A percentile compares a stretch with the other conserved stretches of the same genome.
These are phyloP conservation scores for Sycophila sp. DNA, from an alignment of 1,140 invertebrate genomes.

Conservation along the genomic window DNA sequence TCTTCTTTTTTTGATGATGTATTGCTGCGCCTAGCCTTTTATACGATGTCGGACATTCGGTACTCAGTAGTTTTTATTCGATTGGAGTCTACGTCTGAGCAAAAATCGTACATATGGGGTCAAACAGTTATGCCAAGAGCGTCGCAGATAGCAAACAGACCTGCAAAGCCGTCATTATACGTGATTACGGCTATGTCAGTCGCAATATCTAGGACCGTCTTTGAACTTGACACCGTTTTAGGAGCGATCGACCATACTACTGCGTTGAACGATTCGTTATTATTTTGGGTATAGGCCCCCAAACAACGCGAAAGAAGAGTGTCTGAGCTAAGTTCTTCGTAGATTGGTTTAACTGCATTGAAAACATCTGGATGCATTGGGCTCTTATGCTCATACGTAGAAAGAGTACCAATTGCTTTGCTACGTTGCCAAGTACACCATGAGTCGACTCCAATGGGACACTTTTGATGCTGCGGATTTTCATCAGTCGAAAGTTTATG, in stretches of 20 bases:
- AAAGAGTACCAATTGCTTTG: background rate
- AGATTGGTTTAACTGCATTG: background rate
- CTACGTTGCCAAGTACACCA: slow-evolving; percentile 25
- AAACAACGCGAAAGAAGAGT: slow-evolving; percentile 37
- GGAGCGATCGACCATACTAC: background rate
- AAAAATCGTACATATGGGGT: too few species aligned
- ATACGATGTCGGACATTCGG: too few species aligned
- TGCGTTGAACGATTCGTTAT: slow-evolving; percentile 36
- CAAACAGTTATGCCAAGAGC: too few species aligned
- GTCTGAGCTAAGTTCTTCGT: slow-evolving; percentile 20
- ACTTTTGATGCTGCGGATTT: slow-evolving; percentile 42
- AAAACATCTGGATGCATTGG: background rate
- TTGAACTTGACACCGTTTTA: too few species aligned
- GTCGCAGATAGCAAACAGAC: too few species aligned
- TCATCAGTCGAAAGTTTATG: slow-evolving; percentile 45
- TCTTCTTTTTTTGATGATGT: too few species aligned
- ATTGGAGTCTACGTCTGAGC: too few species aligned
- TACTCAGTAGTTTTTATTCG: too few species aligned
- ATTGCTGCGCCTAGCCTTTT: too few species aligned
- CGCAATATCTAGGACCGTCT: too few species aligned
- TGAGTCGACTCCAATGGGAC: slow-evolving; percentile 38
- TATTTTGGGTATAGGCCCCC: slow-evolving; percentile 37
- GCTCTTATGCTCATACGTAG: background rate
- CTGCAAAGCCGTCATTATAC: too few species aligned
- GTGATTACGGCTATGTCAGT: too few species aligned